Evolutionary conservation across 2,113 vertebrate species (phyloP), one percentile per base, ranked within the genome.

Genomic region (Pungitius pungitius): DNA sequence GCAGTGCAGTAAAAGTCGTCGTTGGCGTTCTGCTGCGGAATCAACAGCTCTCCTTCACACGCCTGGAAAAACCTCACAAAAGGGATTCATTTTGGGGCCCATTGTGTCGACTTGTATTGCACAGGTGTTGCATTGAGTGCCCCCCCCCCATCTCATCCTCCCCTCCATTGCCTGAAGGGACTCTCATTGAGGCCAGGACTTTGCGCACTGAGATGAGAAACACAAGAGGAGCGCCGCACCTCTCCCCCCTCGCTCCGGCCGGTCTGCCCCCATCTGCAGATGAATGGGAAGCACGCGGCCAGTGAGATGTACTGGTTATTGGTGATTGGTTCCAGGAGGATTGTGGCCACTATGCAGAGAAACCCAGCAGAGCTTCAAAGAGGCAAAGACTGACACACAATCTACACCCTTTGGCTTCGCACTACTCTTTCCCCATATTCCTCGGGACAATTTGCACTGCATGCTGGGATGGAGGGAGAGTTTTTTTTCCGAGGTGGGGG

Each of bases 281-380:
- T 82, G 22, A 77, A 60, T 67, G 61, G 9, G 49, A 80, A 64
- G 73, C 33, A 26, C 30, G 26, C 0, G 18, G 22, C 51, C 22
- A 8, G 40, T 58, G 37, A 73, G 75, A 83, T 78, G 55, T 56
- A 87, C 71, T 72, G 75, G 80, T 87, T 80, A 58, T 75, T 55
- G 77, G 68, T 63, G 69, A 80, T 61, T 69, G 22, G 69, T 77
- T 83, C 57, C 39, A 37, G 55, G 17, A 57, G 56, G 62, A 57
- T 37, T 67, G 15, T 74, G 39, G 52, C 24, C 17, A 54, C 14
- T 64, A 61, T 71, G 69, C 20, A 61, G 33, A 20, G 60, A 71
- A 77, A 65, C 75, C 80, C 37, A 62, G 52, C 49, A 17, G 8
- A 43, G 20, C 52, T 61, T 82, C 72, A 43, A 26, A 45, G 11